Conservation (phyloP, 2,113 vertebrate genomes). For the Myotis brandtii region DNA sequence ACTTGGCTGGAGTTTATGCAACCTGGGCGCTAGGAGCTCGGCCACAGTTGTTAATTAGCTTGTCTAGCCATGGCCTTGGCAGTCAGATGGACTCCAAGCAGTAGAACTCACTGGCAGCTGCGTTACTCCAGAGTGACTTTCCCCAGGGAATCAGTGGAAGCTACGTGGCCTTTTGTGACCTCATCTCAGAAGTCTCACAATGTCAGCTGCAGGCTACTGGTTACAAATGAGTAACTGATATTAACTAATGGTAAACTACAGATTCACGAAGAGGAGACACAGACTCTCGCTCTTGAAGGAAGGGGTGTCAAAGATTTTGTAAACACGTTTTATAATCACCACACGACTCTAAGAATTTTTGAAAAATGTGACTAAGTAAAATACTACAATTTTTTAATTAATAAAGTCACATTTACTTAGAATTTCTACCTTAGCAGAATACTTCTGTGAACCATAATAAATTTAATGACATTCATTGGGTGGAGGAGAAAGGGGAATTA, state of each 20-base stretch:
- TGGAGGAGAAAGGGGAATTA: not conserved
- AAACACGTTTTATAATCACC: not conserved
- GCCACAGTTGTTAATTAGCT: not conserved
- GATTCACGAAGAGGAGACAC: not conserved
- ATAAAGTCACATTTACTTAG: constrained; percentile 11
- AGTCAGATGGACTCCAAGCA: not conserved
- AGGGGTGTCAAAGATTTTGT: not conserved
- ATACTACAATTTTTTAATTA: not conserved
- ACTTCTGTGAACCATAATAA: not conserved
- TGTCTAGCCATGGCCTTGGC: not conserved
- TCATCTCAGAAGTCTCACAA: not conserved
- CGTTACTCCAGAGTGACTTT: not conserved
- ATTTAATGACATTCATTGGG: not conserved
- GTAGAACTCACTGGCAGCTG: not conserved
- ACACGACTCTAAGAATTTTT: not conserved
- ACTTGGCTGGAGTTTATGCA: not conserved
- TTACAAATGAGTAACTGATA: not conserved
- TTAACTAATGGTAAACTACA: not conserved
- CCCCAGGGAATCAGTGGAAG: not conserved
- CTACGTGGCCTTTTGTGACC: not conserved
- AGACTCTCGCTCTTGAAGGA: not conserved
- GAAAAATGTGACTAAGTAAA: not conserved
- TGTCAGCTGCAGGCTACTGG: not conserved
- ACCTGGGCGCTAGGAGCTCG: not conserved
- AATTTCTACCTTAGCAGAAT: not conserved